These are phyloP conservation scores for Yasuhikotakia modesta DNA, from an alignment of 2,797 vertebrate genomes.

Conservation along the genomic window DNA sequence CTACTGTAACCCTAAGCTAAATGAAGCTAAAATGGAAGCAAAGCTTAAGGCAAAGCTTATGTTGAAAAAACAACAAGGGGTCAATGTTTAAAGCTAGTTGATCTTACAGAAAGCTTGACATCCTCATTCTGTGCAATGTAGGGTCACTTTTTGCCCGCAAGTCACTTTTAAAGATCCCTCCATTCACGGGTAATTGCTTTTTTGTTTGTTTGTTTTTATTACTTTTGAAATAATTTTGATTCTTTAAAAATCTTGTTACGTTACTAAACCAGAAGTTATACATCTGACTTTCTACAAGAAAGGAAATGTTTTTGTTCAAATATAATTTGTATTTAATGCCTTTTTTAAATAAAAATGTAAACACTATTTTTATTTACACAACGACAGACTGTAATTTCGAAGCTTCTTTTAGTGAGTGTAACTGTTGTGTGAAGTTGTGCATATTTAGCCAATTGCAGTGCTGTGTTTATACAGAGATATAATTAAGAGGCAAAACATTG, in stretches of 20 bases:
- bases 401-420: background rate
- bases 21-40: conserved; percentile 39
- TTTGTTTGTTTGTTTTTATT: conserved; percentile 58
- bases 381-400: conserved; percentile 2
- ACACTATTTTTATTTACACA: conserved; percentile 77
- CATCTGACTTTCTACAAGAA: conserved; percentile 72
- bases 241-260: conserved; percentile 72
- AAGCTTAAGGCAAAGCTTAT: conserved; percentile 49
- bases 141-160: conserved; percentile 63
- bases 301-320: conserved; percentile 73
- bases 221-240: conserved; percentile 67
- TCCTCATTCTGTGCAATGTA: conserved; percentile 69
- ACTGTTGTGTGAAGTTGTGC: background rate
- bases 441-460: background rate
- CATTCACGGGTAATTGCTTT: conserved; percentile 80
- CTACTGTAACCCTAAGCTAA: conserved; percentile 12
- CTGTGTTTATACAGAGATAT: background rate
- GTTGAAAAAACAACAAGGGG: conserved; percentile 31
- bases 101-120: conserved; percentile 61
- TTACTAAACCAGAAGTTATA: conserved; percentile 78
- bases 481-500: background rate
- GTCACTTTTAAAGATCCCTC: conserved; percentile 73
- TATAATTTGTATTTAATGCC: conserved; percentile 87
- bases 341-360: conserved; percentile 76
- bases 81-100: conserved; percentile 48